These are phyloP conservation scores for Anoplophora glabripennis DNA, from an alignment of 1,140 invertebrate species.

Conservation along the genomic window DNA sequence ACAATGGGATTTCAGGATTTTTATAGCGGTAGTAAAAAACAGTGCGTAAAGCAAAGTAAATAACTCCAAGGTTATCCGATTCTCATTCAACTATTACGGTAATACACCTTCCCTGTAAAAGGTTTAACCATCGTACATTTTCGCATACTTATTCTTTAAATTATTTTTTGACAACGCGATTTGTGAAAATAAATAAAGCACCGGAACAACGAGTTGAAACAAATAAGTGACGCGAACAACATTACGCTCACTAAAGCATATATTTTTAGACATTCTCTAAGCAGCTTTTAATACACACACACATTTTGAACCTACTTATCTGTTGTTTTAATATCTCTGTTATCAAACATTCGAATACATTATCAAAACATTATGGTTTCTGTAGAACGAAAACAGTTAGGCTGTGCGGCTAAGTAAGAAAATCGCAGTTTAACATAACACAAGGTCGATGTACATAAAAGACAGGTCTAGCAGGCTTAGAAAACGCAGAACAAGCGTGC, in stretches of 20 bases:
- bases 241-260: neutral
- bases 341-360: neutral
- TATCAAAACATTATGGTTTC: neutral
- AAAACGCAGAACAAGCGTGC: constrained; percentile 22
- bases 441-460: constrained; percentile 31
- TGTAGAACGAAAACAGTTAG: neutral
- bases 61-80: no score
- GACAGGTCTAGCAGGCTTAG: constrained; percentile 24
- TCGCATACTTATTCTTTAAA: no score
- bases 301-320: neutral
- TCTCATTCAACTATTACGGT: no score
- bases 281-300: neutral
- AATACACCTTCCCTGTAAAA: no score
- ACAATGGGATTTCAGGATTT: no score
- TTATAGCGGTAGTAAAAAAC: no score
- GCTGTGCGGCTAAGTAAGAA: neutral
- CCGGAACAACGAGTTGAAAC: no score
- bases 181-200: no score
- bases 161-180: no score
- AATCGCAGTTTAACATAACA: constrained; percentile 3
- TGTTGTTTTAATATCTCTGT: neutral
- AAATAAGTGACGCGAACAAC: no score
- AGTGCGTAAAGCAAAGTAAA: no score
- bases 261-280: constrained; percentile 10
- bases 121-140: no score